These are phyloP conservation scores for Arvicola amphibius DNA, from an alignment of 2,797 vertebrate species.

Conservation along the genomic window DNA sequence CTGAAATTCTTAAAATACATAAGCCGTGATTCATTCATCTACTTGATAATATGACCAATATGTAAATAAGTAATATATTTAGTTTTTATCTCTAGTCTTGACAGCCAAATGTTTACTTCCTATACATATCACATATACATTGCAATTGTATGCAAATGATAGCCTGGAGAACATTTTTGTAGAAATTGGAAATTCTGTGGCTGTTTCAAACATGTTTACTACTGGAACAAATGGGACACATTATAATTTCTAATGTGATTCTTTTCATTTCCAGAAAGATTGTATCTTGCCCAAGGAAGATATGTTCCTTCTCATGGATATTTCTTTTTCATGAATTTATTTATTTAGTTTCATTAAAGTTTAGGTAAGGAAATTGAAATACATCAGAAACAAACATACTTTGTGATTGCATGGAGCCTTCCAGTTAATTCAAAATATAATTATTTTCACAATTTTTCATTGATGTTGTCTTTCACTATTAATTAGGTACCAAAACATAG, in stretches of 20 bases:
- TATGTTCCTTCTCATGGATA: constrained; percentile 66
- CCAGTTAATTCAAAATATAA: constrained; percentile 61
- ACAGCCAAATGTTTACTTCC: constrained; percentile 27
- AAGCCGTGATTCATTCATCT: constrained; percentile 26
- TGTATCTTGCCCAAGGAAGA: constrained; percentile 75
- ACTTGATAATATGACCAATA: constrained; percentile 27
- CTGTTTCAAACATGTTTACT: constrained; percentile 63
- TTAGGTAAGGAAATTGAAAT: constrained; percentile 50
- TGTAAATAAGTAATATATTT: constrained; percentile 54
- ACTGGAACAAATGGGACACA: constrained; percentile 71
- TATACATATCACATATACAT: constrained; percentile 2
- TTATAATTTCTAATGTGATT: constrained; percentile 77
- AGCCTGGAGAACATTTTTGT: constrained; percentile 65
- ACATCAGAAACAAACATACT: constrained; percentile 22
- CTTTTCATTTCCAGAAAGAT: constrained; percentile 75
- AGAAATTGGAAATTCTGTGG: constrained; percentile 56
- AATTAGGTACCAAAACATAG: constrained; percentile 25
- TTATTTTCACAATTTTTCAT: constrained; percentile 11
- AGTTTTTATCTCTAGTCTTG: constrained; percentile 36
- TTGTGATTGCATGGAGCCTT: constrained; percentile 19
- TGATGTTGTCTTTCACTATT: constrained; percentile 14
- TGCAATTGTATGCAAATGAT: constrained; percentile 62
- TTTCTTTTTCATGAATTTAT: constrained; percentile 76
- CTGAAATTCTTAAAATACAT: constrained; percentile 35
- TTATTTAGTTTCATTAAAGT: constrained; percentile 68